Conservation (phyloP, 1,140 invertebrate genomes). For the Zaprionus kolodkinae region DNA sequence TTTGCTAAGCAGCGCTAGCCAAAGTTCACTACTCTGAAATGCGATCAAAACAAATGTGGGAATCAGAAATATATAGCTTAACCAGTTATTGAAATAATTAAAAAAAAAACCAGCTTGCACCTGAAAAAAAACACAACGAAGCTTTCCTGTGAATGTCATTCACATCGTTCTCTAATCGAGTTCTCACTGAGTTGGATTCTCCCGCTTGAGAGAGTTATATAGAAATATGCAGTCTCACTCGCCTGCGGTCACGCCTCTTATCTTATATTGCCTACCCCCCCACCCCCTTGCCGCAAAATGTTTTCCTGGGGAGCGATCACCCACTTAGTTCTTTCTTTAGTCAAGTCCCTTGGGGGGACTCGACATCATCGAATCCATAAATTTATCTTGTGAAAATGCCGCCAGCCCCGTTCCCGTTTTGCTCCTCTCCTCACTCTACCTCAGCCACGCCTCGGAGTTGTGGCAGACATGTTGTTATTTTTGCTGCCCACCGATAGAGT, state of each 20-base stretch:
- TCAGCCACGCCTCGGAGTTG: conserved; percentile 11
- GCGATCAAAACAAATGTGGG: not conserved
- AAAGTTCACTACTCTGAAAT: not conserved
- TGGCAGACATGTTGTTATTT: conserved; percentile 45
- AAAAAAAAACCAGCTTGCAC: not conserved
- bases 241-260: not conserved
- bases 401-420: too few species aligned
- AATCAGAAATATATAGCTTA: not conserved
- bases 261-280: not conserved
- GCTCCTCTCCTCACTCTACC: not conserved
- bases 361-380: conserved; percentile 56
- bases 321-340: conserved; percentile 10
- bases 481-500: conserved; percentile 10
- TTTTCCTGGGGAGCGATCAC: conserved; percentile 21
- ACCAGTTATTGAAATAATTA: not conserved
- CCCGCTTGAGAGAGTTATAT: not conserved
- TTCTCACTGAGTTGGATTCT: not conserved
- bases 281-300: conserved; percentile 9
- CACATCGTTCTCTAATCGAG: not conserved
- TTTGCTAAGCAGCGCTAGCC: not conserved
- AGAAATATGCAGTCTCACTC: not conserved
- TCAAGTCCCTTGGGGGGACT: conserved; percentile 10
- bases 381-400: conserved; percentile 55
- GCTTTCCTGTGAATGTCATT: conserved; percentile 5
- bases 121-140: not conserved